Conservation (phyloP, 1,140 invertebrate genomes). For the Magallana gigas region DNA sequence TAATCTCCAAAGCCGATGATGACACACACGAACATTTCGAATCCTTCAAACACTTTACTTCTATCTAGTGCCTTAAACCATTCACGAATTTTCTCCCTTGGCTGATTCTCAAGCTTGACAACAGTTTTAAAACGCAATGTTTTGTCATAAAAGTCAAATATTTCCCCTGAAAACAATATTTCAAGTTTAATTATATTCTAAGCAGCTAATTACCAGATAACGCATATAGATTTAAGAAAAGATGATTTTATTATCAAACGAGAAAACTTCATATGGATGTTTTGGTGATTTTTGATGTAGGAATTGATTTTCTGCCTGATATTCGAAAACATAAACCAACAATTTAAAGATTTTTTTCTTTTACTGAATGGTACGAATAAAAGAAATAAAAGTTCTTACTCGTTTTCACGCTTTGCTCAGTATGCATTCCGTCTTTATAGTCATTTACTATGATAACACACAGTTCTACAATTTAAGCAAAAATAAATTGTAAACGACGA, state of each 20-base stretch:
- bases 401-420: not conserved
- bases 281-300: too few relatives aligned
- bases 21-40: conserved; percentile 17
- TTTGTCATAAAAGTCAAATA: conserved; percentile 19
- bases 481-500: too few relatives aligned
- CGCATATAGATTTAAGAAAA: too few relatives aligned
- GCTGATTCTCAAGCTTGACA: conserved; percentile 4
- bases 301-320: too few relatives aligned
- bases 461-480: not conserved
- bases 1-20: not conserved
- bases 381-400: not conserved
- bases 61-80: conserved; percentile 12
- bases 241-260: too few relatives aligned
- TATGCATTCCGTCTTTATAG: not conserved
- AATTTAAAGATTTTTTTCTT: too few relatives aligned
- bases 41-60: conserved; percentile 22
- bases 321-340: too few relatives aligned
- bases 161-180: not conserved
- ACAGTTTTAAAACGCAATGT: conserved; percentile 20
- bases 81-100: conserved; percentile 1
- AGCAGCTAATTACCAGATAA: too few relatives aligned
- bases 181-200: not conserved
- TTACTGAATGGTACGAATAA: too few relatives aligned
- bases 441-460: conserved; percentile 2
- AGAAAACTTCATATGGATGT: too few relatives aligned